These are phyloP conservation scores for Meleagris gallopavo DNA, from an alignment of 2,113 vertebrate genomes.

Conservation along the genomic window DNA sequence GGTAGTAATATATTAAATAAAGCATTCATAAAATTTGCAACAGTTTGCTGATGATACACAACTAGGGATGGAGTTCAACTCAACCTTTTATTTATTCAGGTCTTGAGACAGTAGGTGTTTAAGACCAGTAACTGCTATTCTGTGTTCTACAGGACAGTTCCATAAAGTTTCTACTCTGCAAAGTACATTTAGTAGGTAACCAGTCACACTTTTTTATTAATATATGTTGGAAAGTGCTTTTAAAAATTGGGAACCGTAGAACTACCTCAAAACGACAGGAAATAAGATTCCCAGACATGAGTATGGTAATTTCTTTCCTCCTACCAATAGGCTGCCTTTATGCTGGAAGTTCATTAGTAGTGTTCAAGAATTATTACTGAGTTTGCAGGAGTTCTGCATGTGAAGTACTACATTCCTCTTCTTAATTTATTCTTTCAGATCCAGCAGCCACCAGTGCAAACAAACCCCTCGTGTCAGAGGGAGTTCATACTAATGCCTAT, in stretches of 20 bases:
- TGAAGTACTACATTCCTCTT: neutral
- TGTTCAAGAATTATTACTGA: neutral
- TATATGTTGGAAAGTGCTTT: neutral
- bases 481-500: constrained; percentile 87
- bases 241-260: neutral
- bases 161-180: neutral
- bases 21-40: rapidly evolving
- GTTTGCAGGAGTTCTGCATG: neutral
- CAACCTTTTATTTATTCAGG: neutral
- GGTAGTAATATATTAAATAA: neutral
- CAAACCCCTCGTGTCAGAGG: constrained; percentile 86
- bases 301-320: neutral
- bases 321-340: neutral
- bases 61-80: neutral
- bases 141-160: neutral
- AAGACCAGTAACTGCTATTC: neutral
- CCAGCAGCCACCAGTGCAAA: constrained; percentile 80
- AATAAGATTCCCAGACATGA: neutral
- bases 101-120: neutral
- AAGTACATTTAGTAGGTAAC: neutral
- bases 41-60: neutral
- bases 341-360: neutral
- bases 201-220: neutral
- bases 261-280: neutral
- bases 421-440: constrained; percentile 81